Conservation (phyloP, 2,888 invertebrate species). For the Hirtodrosophila alboralis region DNA sequence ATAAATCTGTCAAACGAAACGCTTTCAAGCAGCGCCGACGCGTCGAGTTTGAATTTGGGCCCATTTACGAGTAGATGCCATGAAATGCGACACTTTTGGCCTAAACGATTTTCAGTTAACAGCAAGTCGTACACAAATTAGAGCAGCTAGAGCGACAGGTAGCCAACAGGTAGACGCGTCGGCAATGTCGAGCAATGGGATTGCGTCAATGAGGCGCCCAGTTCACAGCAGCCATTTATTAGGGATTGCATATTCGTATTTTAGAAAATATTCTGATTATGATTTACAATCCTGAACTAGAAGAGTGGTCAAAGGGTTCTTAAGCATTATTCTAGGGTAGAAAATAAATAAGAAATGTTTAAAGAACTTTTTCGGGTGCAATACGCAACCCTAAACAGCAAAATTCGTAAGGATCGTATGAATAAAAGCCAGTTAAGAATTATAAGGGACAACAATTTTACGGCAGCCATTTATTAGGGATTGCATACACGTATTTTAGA, state of each 20-base stretch:
- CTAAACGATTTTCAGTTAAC: slow-evolving; percentile 65
- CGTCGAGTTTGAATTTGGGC: slow-evolving; percentile 13
- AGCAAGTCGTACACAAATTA: slow-evolving; percentile 47
- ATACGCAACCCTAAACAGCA: too few relatives aligned
- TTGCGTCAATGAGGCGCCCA: slow-evolving; percentile 55
- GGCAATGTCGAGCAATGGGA: slow-evolving; percentile 1
- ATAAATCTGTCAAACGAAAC: slow-evolving; percentile 66
- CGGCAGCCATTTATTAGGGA: too few relatives aligned
- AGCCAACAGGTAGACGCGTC: slow-evolving; percentile 49
- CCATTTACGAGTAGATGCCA: slow-evolving; percentile 34
- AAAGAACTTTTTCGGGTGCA: too few relatives aligned
- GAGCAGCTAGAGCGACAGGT: slow-evolving; percentile 56
- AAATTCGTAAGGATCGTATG: too few relatives aligned
- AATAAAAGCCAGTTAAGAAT: too few relatives aligned
- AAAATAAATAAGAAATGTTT: too few relatives aligned
- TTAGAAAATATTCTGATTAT: slow-evolving; percentile 29
- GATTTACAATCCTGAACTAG: slow-evolving; percentile 33
- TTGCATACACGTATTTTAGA: too few relatives aligned
- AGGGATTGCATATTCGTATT: slow-evolving; percentile 40
- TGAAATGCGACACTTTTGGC: slow-evolving; percentile 70
- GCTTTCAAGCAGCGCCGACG: slow-evolving; percentile 53
- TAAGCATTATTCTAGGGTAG: too few relatives aligned
- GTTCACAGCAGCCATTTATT: slow-evolving; percentile 31
- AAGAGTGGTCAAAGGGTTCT: slow-evolving; percentile 2
- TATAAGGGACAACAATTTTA: too few relatives aligned